These are phyloP conservation scores for Pogonocherus hispidulus DNA, from an alignment of 2,888 invertebrate genomes.

Conservation along the genomic window DNA sequence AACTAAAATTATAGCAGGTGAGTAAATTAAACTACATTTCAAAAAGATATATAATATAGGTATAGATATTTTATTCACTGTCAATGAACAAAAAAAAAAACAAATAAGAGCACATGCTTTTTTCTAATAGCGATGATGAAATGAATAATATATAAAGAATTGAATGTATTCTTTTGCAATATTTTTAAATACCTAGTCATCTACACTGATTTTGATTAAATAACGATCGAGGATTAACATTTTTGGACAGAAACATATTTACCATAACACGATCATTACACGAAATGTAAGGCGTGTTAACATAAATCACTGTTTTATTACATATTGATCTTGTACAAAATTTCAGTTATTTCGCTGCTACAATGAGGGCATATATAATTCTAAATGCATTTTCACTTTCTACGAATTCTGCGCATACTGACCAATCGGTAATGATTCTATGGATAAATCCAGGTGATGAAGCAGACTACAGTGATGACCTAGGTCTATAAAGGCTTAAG, in stretches of 20 bases:
- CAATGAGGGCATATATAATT: conserved; percentile 17
- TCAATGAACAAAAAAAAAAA: too few species aligned
- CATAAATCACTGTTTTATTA: conserved; percentile 8
- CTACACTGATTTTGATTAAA: too few species aligned
- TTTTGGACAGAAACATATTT: background rate
- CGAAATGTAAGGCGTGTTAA: background rate
- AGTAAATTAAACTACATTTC: too few species aligned
- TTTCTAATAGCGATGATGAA: too few species aligned
- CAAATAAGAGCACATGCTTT: too few species aligned
- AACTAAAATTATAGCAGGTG: too few species aligned
- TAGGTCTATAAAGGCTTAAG: conserved; percentile 8
- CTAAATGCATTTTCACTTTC: conserved; percentile 24
- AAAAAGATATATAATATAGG: too few species aligned
- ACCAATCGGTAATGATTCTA: conserved; percentile 9
- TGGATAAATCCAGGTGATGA: conserved; percentile 14
- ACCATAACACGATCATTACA: conserved; percentile 16
- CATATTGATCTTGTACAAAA: conserved; percentile 11
- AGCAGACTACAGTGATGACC: conserved; percentile 19
- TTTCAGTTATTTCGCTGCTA: background rate
- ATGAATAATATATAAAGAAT: too few species aligned
- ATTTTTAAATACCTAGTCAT: too few species aligned
- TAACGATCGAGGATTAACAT: background rate
- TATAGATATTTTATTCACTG: too few species aligned
- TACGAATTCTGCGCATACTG: conserved; percentile 20
- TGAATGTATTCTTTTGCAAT: too few species aligned